These are phyloP conservation scores for Heteronetta atricapilla DNA, from an alignment of 2,113 vertebrate species.

Conservation along the genomic window DNA sequence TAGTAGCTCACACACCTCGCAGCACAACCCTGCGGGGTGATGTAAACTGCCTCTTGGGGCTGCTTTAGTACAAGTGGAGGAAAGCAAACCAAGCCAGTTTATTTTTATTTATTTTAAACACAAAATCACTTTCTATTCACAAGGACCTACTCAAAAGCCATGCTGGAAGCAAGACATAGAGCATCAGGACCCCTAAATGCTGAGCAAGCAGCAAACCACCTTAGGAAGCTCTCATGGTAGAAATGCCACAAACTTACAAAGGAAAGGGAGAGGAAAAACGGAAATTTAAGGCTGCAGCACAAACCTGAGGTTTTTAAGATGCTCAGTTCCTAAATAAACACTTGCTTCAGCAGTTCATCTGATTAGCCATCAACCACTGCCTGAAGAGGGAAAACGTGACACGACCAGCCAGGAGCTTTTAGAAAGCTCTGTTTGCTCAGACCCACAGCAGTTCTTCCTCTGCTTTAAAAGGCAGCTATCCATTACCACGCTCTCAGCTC, in stretches of 20 bases:
- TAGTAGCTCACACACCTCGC: not conserved
- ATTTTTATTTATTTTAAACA: not conserved
- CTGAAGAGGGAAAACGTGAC: not conserved
- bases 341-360: not conserved
- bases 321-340: not conserved
- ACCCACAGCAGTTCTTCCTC: not conserved
- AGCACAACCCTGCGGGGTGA: not conserved
- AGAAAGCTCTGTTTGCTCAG: not conserved
- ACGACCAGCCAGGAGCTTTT: accelerated
- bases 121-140: not conserved
- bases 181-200: not conserved
- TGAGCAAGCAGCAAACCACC: not conserved
- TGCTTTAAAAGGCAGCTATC: not conserved
- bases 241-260: not conserved
- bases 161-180: not conserved
- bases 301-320: not conserved
- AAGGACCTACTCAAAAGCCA: not conserved
- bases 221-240: not conserved
- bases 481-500: accelerated
- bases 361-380: not conserved
- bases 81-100: not conserved
- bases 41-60: not conserved
- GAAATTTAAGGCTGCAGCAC: not conserved
- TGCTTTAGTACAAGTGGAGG: not conserved
- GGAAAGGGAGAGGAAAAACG: not conserved